These are phyloP conservation scores for Pelmatolapia mariae DNA, from an alignment of 2,113 vertebrate species.

Conservation along the genomic window DNA sequence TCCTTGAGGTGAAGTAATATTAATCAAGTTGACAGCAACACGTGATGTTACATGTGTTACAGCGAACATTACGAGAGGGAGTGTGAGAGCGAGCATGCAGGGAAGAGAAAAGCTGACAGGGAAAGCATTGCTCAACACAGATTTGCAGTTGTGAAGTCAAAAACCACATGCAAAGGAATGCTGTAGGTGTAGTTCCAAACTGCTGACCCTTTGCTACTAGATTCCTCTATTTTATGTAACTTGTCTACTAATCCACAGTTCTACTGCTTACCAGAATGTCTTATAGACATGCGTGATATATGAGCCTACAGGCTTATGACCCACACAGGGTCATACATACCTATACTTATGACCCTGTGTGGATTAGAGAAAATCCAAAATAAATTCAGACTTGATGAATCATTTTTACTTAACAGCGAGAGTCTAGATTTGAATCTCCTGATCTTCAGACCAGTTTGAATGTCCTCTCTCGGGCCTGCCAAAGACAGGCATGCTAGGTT, in stretches of 20 bases:
- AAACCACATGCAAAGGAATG: neutral
- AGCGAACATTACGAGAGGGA: neutral
- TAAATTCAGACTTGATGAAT: neutral
- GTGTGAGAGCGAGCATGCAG: neutral
- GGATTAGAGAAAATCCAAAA: neutral
- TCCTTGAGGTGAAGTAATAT: neutral
- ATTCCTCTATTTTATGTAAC: neutral
- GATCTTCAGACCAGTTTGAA: neutral
- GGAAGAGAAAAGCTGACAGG: neutral
- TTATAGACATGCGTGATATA: neutral
- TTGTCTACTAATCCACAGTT: neutral
- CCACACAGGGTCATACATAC: neutral
- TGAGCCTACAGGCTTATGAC: neutral
- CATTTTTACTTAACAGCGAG: neutral
- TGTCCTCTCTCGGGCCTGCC: neutral
- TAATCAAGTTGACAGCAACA: neutral
- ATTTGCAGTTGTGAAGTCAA: neutral
- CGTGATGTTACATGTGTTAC: neutral
- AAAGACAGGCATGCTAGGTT: neutral
- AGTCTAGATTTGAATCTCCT: neutral
- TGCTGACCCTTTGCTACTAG: neutral
- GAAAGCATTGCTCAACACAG: neutral
- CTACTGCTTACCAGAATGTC: neutral
- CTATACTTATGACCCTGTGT: neutral
- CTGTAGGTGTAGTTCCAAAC: neutral